Percentiles rank a stretch among this genome's conserved stretches.
Evolutionary conservation across 2,888 invertebrate species (phyloP).

Genomic region (Colostygia pectinataria): DNA sequence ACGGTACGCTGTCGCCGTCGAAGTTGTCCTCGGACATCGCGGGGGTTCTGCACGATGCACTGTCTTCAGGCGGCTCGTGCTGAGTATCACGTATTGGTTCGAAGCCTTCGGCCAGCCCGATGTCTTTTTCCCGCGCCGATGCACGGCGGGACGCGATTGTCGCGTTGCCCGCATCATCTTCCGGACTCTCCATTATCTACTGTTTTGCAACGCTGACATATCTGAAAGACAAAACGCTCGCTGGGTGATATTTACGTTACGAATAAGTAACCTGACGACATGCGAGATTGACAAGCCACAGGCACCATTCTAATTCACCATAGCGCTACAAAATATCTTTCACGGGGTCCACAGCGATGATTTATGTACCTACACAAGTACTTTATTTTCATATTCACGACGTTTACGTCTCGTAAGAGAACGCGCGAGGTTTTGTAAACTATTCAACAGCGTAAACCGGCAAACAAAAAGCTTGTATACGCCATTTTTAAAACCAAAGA

Average conservation of each 20-base stretch:
- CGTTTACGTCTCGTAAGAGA: constrained; percentile 67
- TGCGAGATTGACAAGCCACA: constrained; percentile 80
- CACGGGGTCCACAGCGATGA: constrained; percentile 76
- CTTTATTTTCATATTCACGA: constrained; percentile 82
- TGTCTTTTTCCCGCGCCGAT: constrained; percentile 81
- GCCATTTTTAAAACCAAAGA: constrained; percentile 85
- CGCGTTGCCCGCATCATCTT: constrained; percentile 82
- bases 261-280: constrained; percentile 80
- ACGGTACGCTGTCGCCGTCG: constrained; percentile 75
- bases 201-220: constrained; percentile 79
- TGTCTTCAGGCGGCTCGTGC: constrained; percentile 61
- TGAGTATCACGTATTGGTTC: constrained; percentile 67
- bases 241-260: constrained; percentile 79
- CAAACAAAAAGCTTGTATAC: constrained; percentile 85
- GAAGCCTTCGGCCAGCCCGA: constrained; percentile 69
- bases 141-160: constrained; percentile 79
- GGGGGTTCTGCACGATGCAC: constrained; percentile 61
- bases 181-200: constrained; percentile 83
- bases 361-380: constrained; percentile 81
- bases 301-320: constrained; percentile 83
- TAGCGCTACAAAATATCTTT: constrained; percentile 78
- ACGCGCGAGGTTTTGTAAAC: constrained; percentile 71
- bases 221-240: constrained; percentile 80
- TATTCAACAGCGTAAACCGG: constrained; percentile 82
- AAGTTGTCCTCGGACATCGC: constrained; percentile 75